Conservation (phyloP, 2,113 vertebrate genomes). For the Dolichallabes microphthalmus region DNA sequence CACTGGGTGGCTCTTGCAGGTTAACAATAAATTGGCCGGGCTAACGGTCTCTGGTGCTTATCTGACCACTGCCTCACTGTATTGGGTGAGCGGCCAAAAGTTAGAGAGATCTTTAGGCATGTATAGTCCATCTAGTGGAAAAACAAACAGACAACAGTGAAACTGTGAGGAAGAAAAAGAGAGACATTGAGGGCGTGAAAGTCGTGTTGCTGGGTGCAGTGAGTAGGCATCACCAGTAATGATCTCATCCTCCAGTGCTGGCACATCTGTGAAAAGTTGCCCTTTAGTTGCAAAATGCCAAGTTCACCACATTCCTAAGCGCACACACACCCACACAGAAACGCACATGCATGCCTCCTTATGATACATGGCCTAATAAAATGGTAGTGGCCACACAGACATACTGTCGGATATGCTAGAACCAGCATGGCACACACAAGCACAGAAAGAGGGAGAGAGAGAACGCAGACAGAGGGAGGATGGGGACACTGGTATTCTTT, state of each 20-base stretch:
- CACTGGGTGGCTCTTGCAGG: not conserved
- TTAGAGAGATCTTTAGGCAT: slow-evolving; percentile 13
- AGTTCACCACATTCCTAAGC: slow-evolving; percentile 69
- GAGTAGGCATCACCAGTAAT: slow-evolving; percentile 72
- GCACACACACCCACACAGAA: slow-evolving; percentile 41
- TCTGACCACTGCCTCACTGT: slow-evolving; percentile 30
- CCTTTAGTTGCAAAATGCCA: slow-evolving; percentile 78
- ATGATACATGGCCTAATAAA: slow-evolving; percentile 67
- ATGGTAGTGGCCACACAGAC: slow-evolving; percentile 59
- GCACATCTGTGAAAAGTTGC: slow-evolving; percentile 71
- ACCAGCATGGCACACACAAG: slow-evolving; percentile 54
- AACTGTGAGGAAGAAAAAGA: not conserved
- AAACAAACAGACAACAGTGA: slow-evolving; percentile 11
- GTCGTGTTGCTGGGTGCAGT: slow-evolving; percentile 26
- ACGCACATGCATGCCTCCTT: slow-evolving; percentile 55
- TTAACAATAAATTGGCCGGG: slow-evolving; percentile 33
- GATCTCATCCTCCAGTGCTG: slow-evolving; percentile 68
- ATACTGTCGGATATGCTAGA: slow-evolving; percentile 57
- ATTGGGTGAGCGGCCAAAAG: not conserved
- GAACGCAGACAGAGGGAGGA: slow-evolving; percentile 14
- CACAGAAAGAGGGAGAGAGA: slow-evolving; percentile 38
- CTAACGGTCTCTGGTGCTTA: slow-evolving; percentile 39
- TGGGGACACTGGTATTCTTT: slow-evolving; percentile 36
- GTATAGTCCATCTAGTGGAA: slow-evolving; percentile 8
- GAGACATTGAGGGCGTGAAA: slow-evolving; percentile 32